Evolutionary conservation across 2,888 invertebrate species (phyloP).

Genomic region (Drosophila ochracea): DNA sequence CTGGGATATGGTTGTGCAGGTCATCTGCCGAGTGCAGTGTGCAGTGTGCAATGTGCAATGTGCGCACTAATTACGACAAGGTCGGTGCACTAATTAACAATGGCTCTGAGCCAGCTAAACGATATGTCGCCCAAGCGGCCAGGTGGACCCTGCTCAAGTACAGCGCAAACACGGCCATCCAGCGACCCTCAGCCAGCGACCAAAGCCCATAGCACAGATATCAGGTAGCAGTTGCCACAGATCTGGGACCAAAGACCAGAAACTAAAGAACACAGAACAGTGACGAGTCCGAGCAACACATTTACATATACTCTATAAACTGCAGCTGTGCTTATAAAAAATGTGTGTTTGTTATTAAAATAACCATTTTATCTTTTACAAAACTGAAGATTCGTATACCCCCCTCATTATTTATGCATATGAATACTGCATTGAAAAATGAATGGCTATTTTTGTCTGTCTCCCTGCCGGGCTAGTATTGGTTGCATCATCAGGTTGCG

Average conservation of each 20-base stretch:
- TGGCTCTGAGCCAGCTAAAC: conserved; percentile 76
- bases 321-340: conserved; percentile 18
- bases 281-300: conserved; percentile 9
- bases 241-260: conserved; percentile 17
- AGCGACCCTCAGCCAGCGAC: conserved; percentile 12
- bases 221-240: conserved; percentile 17
- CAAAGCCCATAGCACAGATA: conserved; percentile 2
- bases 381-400: neutral
- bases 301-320: conserved; percentile 14
- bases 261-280: conserved; percentile 1
- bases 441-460: neutral
- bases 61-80: conserved; percentile 77
- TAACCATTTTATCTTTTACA: neutral
- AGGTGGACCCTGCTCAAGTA: conserved; percentile 5
- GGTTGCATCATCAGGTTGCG: neutral
- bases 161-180: conserved; percentile 29
- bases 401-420: neutral
- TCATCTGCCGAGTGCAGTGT: conserved; percentile 7
- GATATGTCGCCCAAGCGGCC: conserved; percentile 50
- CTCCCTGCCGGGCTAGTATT: neutral
- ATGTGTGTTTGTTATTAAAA: conserved; percentile 5
- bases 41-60: conserved; percentile 52
- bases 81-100: conserved; percentile 79
- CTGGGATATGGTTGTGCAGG: neutral
- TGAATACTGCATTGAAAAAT: neutral